phyloP scores from a whole-genome alignment of 2,888 invertebrate genomes.

The Herminia tarsipennalis region DNA sequence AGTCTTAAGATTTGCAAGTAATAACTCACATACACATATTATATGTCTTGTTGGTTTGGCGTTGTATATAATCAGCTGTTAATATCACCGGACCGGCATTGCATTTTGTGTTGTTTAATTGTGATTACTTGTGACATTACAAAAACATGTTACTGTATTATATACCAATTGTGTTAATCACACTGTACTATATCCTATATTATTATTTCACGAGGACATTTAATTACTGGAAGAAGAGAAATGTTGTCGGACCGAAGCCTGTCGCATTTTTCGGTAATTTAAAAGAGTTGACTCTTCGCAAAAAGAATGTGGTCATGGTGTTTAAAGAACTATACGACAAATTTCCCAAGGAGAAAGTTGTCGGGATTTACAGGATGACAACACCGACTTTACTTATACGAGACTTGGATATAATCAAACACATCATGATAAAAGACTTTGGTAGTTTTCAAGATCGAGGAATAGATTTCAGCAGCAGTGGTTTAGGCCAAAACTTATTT shows the following conservation, averaged over 20 bases:
- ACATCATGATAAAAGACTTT: conserved; percentile 65
- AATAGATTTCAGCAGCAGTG: conserved; percentile 53
- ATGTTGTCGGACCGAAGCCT: conserved; percentile 41
- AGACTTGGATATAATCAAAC: conserved; percentile 62
- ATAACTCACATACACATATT: too few relatives aligned
- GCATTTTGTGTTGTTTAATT: too few relatives aligned
- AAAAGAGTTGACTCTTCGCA: conserved; percentile 28
- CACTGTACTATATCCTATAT: conserved; percentile 9
- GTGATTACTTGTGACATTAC: too few relatives aligned
- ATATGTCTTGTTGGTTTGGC: too few relatives aligned
- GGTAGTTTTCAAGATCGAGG: conserved; percentile 59
- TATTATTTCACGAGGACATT: conserved; percentile 35
- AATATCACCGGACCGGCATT: too few relatives aligned
- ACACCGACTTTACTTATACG: conserved; percentile 55
- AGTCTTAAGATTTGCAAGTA: too few relatives aligned
- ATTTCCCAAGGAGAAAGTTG: conserved; percentile 43
- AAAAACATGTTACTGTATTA: conserved; percentile 1
- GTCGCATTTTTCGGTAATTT: conserved; percentile 42
- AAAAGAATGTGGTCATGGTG: conserved; percentile 24
- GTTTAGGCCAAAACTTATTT: conserved; percentile 60
- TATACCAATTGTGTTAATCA: neutral
- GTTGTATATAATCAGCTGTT: too few relatives aligned
- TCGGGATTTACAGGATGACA: conserved; percentile 51
- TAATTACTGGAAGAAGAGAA: conserved; percentile 34
- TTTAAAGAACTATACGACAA: conserved; percentile 35